A percentile compares a stretch with the other conserved stretches of the same genome.
These are phyloP conservation scores for Goniozus legneri DNA, from an alignment of 1,140 invertebrate genomes.

Conservation along the genomic window DNA sequence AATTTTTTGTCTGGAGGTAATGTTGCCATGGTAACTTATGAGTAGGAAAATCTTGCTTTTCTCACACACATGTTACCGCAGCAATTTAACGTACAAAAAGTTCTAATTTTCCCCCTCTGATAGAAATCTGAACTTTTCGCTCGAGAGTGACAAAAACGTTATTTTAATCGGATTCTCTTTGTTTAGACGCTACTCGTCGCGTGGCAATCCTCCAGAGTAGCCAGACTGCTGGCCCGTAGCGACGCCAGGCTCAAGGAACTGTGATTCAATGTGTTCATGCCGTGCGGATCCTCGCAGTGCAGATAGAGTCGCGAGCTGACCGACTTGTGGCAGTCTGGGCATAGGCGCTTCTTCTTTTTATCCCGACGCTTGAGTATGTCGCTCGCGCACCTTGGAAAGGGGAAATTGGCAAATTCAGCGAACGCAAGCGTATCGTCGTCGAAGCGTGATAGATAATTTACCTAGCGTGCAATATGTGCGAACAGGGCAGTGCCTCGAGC, in stretches of 20 bases:
- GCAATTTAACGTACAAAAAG: too few relatives aligned
- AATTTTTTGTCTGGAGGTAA: too few relatives aligned
- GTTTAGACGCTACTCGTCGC: conserved; percentile 52
- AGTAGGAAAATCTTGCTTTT: too few relatives aligned
- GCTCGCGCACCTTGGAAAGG: conserved; percentile 61
- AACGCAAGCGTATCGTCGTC: too few relatives aligned
- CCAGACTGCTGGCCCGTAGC: conserved; percentile 48
- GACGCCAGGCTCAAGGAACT: conserved; percentile 54
- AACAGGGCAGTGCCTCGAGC: conserved; percentile 76
- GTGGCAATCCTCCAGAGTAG: conserved; percentile 52
- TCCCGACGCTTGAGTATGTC: conserved; percentile 65
- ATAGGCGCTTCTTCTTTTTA: conserved; percentile 62
- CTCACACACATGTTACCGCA: too few relatives aligned
- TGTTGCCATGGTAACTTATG: too few relatives aligned
- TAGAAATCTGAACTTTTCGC: too few relatives aligned
- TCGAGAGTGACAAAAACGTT: too few relatives aligned
- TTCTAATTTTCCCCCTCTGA: too few relatives aligned
- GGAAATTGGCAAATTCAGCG: too few relatives aligned
- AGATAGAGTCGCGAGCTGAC: conserved; percentile 60
- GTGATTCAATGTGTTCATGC: conserved; percentile 49
- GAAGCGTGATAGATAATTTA: conserved; percentile 38
- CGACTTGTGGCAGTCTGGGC: conserved; percentile 64
- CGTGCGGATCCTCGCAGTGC: conserved; percentile 51
- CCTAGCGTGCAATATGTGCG: conserved; percentile 82
- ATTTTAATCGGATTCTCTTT: too few relatives aligned